phyloP scores from a whole-genome alignment of 2,888 invertebrate species.

The Biston betularia region DNA sequence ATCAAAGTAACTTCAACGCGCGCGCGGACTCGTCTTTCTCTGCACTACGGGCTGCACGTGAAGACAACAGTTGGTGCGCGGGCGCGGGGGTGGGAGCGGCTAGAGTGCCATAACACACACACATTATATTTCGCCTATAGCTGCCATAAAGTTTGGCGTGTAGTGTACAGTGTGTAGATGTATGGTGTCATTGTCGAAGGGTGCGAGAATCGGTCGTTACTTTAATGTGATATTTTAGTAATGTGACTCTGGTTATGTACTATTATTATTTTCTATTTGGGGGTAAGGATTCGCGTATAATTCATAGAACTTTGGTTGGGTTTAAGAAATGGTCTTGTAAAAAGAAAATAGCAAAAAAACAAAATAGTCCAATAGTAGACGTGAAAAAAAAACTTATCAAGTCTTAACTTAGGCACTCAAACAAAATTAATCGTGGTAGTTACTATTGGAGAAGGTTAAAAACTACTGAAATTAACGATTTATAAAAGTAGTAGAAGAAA shows the following conservation, averaged over 20 bases:
- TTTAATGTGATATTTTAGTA: constrained; percentile 65
- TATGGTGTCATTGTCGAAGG: constrained; percentile 46
- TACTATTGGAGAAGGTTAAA: no score
- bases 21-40: no score
- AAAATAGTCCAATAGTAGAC: no score
- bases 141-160: not conserved
- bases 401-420: no score
- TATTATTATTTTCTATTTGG: constrained; percentile 28
- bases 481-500: no score
- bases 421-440: no score
- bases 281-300: constrained; percentile 18
- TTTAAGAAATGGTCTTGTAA: not conserved
- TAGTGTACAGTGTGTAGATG: constrained; percentile 11
- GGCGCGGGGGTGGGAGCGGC: not conserved
- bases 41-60: no score
- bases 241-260: constrained; percentile 57
- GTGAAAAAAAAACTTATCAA: not conserved
- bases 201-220: constrained; percentile 60
- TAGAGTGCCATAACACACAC: no score
- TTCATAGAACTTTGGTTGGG: not conserved
- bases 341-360: not conserved
- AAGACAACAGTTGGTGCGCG: not conserved
- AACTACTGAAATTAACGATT: no score
- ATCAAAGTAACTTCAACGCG: no score
- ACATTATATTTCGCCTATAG: not conserved